Conservation (phyloP, 2,113 vertebrate species). For the Perca flavescens region DNA sequence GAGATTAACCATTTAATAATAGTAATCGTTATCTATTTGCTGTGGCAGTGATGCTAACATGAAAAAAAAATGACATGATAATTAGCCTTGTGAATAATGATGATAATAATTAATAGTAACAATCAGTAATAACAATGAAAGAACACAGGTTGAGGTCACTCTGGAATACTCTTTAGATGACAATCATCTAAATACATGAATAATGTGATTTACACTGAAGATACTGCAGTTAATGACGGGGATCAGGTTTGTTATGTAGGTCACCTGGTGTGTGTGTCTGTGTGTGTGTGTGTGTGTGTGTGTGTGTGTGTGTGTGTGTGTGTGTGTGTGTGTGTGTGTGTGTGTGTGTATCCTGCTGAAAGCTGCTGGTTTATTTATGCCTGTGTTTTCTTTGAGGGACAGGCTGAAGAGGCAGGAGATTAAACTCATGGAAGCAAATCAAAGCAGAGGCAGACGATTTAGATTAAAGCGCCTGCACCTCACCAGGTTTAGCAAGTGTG, state of each 20-base stretch:
- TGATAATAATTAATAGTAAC: slow-evolving; percentile 47
- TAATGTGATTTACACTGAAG: slow-evolving; percentile 22
- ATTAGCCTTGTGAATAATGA: slow-evolving; percentile 65
- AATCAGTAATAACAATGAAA: slow-evolving; percentile 18
- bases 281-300: slow-evolving; percentile 14
- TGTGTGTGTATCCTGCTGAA: slow-evolving; percentile 22
- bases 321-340: slow-evolving; percentile 12
- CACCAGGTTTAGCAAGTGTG: slow-evolving; percentile 37
- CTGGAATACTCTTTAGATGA: slow-evolving; percentile 14
- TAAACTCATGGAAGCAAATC: slow-evolving; percentile 74
- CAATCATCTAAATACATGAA: slow-evolving; percentile 28
- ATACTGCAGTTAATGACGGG: slow-evolving; percentile 42
- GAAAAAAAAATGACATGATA: slow-evolving; percentile 50
- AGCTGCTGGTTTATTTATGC: slow-evolving; percentile 62
- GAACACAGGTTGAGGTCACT: slow-evolving; percentile 8
- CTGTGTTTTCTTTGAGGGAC: slow-evolving; percentile 65
- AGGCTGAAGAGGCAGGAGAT: slow-evolving; percentile 67
- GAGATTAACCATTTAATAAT: slow-evolving; percentile 43
- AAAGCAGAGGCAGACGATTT: slow-evolving; percentile 62
- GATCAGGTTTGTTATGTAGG: slow-evolving; percentile 47
- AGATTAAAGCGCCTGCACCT: slow-evolving; percentile 61
- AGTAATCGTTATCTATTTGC: slow-evolving; percentile 43
- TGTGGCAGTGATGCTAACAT: slow-evolving; percentile 26
- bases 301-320: slow-evolving; percentile 18
- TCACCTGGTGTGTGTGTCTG: slow-evolving; percentile 32